phyloP scores from a whole-genome alignment of 1,140 invertebrate species.

The Laodelphax striatellus region DNA sequence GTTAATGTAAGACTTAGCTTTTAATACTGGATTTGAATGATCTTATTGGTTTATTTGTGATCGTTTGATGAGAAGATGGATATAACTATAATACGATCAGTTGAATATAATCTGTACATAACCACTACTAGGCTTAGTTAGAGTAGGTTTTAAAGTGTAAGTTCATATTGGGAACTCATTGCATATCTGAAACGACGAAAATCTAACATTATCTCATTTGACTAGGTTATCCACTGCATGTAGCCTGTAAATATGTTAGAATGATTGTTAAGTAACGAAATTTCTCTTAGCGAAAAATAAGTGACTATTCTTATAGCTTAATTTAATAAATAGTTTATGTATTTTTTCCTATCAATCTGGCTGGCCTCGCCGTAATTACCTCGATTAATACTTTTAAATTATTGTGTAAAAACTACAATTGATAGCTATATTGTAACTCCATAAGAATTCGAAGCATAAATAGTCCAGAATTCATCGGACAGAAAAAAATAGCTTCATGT shows the following conservation, averaged over 20 bases:
- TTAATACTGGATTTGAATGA: neutral
- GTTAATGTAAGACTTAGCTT: neutral
- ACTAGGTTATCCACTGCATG: neutral
- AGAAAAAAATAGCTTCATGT: neutral
- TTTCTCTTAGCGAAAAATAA: neutral
- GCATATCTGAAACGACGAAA: neutral
- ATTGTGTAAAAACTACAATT: neutral
- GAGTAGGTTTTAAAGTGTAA: neutral
- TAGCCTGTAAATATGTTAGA: slow-evolving; percentile 1
- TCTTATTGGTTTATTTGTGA: neutral
- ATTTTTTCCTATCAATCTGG: neutral
- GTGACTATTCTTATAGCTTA: neutral
- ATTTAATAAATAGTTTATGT: neutral
- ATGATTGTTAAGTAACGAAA: neutral
- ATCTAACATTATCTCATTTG: neutral
- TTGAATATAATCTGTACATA: neutral
- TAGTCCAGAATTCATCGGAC: neutral
- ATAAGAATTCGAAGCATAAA: neutral
- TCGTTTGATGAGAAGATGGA: neutral
- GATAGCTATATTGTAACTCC: neutral
- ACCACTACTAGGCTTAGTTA: neutral
- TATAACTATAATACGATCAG: neutral
- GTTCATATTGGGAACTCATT: neutral
- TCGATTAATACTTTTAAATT: neutral
- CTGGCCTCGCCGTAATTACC: neutral